Evolutionary conservation across 2,113 vertebrate species (phyloP).

Genomic region (Cervus canadensis): DNA sequence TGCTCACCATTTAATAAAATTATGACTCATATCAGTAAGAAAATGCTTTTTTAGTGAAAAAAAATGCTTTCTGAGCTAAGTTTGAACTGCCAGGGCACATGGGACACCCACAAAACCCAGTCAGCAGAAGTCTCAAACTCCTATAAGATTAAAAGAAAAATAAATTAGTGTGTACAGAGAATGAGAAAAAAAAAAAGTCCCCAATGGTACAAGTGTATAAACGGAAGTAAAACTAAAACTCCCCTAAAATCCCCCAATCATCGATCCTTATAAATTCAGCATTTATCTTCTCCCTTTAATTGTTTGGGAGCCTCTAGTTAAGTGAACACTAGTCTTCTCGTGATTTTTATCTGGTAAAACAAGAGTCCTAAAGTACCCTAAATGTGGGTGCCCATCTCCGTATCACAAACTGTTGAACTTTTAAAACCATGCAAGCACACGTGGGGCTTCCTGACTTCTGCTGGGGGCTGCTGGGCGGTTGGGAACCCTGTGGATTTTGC

Average conservation of each 20-base stretch:
- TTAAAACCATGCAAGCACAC: not conserved
- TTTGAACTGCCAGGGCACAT: conserved; percentile 69
- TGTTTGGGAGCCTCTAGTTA: not conserved
- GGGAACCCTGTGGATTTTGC: not conserved
- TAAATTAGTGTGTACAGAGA: conserved; percentile 65
- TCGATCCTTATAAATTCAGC: conserved; percentile 70
- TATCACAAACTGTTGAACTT: not conserved
- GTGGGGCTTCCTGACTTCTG: not conserved
- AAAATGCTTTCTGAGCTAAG: conserved; percentile 76
- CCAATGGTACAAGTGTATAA: conserved; percentile 66
- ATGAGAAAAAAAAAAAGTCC: conserved; percentile 77
- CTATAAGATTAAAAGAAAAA: conserved; percentile 75
- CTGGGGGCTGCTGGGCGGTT: not conserved
- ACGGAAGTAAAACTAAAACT: conserved; percentile 72
- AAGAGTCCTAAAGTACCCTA: not conserved
- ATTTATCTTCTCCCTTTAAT: not conserved
- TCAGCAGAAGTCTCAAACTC: conserved; percentile 65
- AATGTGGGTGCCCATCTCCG: not conserved
- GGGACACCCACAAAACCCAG: conserved; percentile 71
- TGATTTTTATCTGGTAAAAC: not conserved
- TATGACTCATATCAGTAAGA: conserved; percentile 83
- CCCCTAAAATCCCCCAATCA: conserved; percentile 74
- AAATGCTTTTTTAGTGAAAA: conserved; percentile 76
- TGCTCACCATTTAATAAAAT: conserved; percentile 78
- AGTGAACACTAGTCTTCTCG: not conserved